A percentile compares a stretch with the other conserved stretches of the same genome.
Conservation (phyloP, 2,888 invertebrate species). For the Hetaerina titia region DNA sequence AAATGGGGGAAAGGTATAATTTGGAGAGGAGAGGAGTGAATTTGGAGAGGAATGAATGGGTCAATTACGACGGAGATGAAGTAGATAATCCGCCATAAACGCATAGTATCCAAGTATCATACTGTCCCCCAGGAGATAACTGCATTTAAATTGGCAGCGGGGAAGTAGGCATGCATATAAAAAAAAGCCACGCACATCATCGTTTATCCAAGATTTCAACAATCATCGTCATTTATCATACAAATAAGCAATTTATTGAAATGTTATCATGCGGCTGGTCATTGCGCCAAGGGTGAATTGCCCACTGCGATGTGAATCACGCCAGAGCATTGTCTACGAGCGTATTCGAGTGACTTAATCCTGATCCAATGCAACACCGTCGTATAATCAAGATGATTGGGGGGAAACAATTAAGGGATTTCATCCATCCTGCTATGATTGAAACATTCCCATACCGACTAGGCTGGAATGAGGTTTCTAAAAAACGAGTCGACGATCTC, state of each 20-base stretch:
- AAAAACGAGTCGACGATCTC: not conserved
- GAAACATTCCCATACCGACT: not conserved
- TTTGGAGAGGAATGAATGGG: no score
- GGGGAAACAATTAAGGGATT: not conserved
- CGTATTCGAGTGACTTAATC: not conserved
- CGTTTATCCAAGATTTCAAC: no score
- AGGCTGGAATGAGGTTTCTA: not conserved
- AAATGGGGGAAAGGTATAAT: no score
- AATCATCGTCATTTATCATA: no score
- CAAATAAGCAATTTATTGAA: not conserved
- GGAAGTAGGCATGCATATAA: no score
- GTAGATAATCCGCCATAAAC: no score
- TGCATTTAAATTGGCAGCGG: no score
- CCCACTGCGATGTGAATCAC: not conserved
- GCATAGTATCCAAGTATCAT: no score
- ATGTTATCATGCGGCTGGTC: not conserved
- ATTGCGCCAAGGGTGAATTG: not conserved
- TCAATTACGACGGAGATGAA: no score
- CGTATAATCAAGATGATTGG: not conserved
- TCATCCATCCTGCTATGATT: not conserved
- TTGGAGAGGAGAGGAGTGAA: no score
- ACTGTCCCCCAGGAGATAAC: no score
- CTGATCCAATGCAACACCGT: not conserved
- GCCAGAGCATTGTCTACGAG: not conserved
- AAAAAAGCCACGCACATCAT: no score